Evolutionary conservation across 1,140 invertebrate species (phyloP).

Genomic region (Apis laboriosa): DNA sequence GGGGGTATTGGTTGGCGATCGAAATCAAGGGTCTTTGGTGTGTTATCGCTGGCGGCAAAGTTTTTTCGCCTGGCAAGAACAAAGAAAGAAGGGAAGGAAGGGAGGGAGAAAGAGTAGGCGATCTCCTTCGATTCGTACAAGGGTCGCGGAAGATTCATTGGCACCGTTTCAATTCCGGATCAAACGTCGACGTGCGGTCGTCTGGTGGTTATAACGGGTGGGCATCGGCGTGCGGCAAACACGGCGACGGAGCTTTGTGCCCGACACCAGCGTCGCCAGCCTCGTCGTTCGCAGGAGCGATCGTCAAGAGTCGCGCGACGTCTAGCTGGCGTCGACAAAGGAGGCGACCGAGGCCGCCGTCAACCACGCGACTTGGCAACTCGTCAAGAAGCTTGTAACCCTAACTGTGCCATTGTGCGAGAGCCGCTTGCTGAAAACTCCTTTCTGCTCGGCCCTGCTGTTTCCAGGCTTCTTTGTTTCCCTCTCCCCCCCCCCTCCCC

Average conservation of each 20-base stretch:
- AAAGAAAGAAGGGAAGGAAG: conserved; percentile 20
- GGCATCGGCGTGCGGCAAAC: conserved; percentile 45
- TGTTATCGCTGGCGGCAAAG: conserved; percentile 42
- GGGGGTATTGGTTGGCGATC: conserved; percentile 9
- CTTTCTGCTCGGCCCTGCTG: conserved; percentile 62
- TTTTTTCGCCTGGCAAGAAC: conserved; percentile 1
- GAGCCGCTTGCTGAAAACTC: conserved; percentile 61
- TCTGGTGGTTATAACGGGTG: conserved; percentile 53
- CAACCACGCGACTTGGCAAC: conserved; percentile 77
- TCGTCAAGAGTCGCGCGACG: conserved; percentile 62
- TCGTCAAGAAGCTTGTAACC: conserved; percentile 78
- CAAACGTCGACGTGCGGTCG: conserved; percentile 71
- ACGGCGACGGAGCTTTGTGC: conserved; percentile 53
- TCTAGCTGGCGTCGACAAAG: conserved; percentile 66
- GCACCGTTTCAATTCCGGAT: conserved; percentile 78
- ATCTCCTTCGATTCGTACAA: conserved; percentile 51
- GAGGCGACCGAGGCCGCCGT: conserved; percentile 54
- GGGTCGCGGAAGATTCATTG: conserved; percentile 72
- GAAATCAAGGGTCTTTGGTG: conserved; percentile 45
- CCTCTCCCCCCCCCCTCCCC: not conserved
- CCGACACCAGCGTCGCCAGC: conserved; percentile 50
- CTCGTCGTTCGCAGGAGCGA: conserved; percentile 55
- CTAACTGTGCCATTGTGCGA: conserved; percentile 76
- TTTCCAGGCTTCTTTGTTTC: conserved; percentile 73
- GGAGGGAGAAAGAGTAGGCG: conserved; percentile 27